Percentiles rank a stretch among this genome's conserved stretches.
Conservation (phyloP, 2,113 vertebrate genomes). For the Pteropus alecto region DNA sequence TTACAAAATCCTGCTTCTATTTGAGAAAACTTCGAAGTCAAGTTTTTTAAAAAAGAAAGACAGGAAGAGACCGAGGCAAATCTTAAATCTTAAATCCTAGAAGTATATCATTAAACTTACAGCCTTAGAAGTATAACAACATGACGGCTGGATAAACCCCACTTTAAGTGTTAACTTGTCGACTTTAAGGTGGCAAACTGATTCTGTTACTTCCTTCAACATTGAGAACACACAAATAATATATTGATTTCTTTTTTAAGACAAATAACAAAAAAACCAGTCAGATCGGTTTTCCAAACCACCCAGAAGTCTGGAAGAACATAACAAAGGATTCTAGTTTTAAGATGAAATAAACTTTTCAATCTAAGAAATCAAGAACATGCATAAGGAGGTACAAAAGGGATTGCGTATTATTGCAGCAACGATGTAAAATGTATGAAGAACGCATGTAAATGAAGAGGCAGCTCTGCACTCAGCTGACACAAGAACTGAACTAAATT, state of each 20-base stretch:
- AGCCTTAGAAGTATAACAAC: background rate
- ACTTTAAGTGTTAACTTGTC: constrained; percentile 44
- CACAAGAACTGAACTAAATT: background rate
- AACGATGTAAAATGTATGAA: background rate
- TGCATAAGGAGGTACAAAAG: background rate
- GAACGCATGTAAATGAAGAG: background rate
- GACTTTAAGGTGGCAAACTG: constrained; percentile 12
- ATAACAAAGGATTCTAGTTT: background rate
- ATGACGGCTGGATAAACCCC: background rate
- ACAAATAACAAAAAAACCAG: constrained; percentile 20
- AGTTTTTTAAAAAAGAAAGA: background rate
- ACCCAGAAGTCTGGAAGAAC: background rate
- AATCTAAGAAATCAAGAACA: background rate
- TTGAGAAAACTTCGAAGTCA: background rate
- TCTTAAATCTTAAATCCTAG: constrained; percentile 35
- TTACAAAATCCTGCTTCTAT: background rate
- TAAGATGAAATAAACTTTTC: constrained; percentile 10
- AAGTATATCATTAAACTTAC: constrained; percentile 26
- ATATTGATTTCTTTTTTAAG: background rate
- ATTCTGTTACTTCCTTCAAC: constrained; percentile 11
- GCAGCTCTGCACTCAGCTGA: background rate
- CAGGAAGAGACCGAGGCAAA: background rate
- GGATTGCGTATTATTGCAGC: background rate
- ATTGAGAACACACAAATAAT: constrained; percentile 29
- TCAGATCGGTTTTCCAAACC: background rate